These are phyloP conservation scores for Temnothorax longispinosus DNA, from an alignment of 1,140 invertebrate genomes.

Conservation along the genomic window DNA sequence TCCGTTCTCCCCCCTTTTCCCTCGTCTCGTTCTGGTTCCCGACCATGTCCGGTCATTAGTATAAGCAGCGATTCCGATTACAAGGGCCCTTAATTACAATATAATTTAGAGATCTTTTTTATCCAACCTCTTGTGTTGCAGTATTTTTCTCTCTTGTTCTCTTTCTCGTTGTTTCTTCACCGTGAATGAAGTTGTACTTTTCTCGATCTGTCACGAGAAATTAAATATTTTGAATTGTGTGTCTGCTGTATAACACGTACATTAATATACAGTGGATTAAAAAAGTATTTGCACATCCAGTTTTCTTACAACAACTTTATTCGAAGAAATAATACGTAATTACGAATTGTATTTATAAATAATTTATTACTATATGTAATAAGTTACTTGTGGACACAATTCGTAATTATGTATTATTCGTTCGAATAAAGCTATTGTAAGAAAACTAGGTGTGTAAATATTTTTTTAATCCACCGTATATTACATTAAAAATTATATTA, in stretches of 20 bases:
- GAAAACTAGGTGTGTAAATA: too few species aligned
- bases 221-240: conserved; percentile 16
- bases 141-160: background rate
- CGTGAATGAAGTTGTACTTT: background rate
- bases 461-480: too few species aligned
- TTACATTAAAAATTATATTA: background rate
- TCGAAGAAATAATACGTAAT: too few species aligned
- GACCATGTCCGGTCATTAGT: conserved; percentile 63
- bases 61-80: conserved; percentile 71
- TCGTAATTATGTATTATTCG: too few species aligned
- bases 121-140: conserved; percentile 14
- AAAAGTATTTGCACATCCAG: too few species aligned
- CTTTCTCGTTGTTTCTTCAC: background rate
- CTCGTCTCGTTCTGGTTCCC: conserved; percentile 13
- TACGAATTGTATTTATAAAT: too few species aligned
- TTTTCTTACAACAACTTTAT: too few species aligned
- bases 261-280: background rate
- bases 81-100: conserved; percentile 69
- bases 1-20: background rate
- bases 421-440: too few species aligned
- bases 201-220: background rate
- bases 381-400: too few species aligned
- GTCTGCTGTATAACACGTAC: background rate
- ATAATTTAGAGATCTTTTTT: conserved; percentile 61
- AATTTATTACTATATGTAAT: too few species aligned